These are phyloP conservation scores for Cinara cedri DNA, from an alignment of 2,888 invertebrate genomes.

Conservation along the genomic window DNA sequence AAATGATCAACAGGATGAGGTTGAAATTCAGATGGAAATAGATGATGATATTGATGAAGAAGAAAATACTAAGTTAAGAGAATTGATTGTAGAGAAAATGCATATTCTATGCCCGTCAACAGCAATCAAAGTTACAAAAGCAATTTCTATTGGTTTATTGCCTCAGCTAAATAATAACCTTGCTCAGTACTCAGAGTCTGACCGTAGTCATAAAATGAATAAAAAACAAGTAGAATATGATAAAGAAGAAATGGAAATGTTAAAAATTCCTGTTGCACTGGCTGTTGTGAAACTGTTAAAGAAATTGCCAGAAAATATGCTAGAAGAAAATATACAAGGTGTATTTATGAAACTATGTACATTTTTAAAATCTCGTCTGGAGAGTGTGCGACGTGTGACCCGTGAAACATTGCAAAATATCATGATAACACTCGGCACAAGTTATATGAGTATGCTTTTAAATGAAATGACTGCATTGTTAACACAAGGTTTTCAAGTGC, in stretches of 20 bases:
- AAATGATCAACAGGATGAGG: constrained; percentile 19
- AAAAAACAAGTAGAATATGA: constrained; percentile 72
- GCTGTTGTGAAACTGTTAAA: constrained; percentile 91
- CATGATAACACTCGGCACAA: constrained; percentile 81
- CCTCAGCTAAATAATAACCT: constrained; percentile 81
- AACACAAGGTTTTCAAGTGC: constrained; percentile 89
- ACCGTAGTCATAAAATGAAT: constrained; percentile 75
- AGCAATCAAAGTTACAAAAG: constrained; percentile 77
- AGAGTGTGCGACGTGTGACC: constrained; percentile 82
- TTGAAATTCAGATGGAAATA: constrained; percentile 59
- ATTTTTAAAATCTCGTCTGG: constrained; percentile 86
- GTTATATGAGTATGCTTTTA: constrained; percentile 78
- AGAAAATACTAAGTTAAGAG: constrained; percentile 63
- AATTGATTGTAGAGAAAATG: constrained; percentile 64
- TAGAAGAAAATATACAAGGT: constrained; percentile 79
- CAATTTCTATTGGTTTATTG: constrained; percentile 74
- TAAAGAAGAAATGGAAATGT: constrained; percentile 88
- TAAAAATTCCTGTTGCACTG: constrained; percentile 88
- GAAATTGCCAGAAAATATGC: constrained; percentile 76
- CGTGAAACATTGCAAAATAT: constrained; percentile 93
- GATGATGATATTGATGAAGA: constrained; percentile 63
- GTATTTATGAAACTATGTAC: constrained; percentile 88
- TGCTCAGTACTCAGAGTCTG: constrained; percentile 64
- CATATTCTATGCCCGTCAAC: constrained; percentile 72
- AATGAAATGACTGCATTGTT: constrained; percentile 81